Evolutionary conservation across 1,140 invertebrate species (phyloP).

Genomic region (Scaptomyza pallida): DNA sequence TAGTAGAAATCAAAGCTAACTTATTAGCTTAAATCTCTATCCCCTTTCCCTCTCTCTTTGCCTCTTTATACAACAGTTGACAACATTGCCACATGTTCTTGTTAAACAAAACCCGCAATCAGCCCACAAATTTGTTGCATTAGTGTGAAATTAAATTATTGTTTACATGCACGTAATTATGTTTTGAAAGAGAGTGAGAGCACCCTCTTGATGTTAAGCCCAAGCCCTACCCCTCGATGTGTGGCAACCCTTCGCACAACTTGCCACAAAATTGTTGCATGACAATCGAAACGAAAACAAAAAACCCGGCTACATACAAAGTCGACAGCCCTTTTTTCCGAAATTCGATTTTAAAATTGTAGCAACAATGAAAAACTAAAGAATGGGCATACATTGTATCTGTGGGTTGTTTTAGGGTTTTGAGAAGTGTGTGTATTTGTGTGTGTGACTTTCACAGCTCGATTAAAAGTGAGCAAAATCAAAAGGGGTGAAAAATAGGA

Average conservation of each 20-base stretch:
- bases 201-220: slow-evolving; percentile 9
- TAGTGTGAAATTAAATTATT: slow-evolving; percentile 83
- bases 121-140: slow-evolving; percentile 81
- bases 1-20: too few species aligned
- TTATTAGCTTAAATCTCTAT: not conserved
- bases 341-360: slow-evolving; percentile 76
- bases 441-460: slow-evolving; percentile 71
- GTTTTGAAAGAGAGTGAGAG: slow-evolving; percentile 47
- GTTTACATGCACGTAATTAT: slow-evolving; percentile 82
- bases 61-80: slow-evolving; percentile 15
- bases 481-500: slow-evolving; percentile 1
- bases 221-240: slow-evolving; percentile 18
- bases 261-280: slow-evolving; percentile 52
- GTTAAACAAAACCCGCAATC: slow-evolving; percentile 75
- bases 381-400: not conserved
- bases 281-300: slow-evolving; percentile 28
- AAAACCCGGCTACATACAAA: slow-evolving; percentile 31
- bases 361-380: slow-evolving; percentile 41
- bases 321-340: slow-evolving; percentile 27
- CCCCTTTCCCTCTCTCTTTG: not conserved
- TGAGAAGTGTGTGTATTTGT: not conserved
- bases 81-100: slow-evolving; percentile 16
- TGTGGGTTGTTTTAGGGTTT: not conserved
- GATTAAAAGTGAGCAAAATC: slow-evolving; percentile 33
- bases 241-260: slow-evolving; percentile 38